These are phyloP conservation scores for Lampris megalopsis DNA, from an alignment of 2,113 vertebrate species.

Conservation along the genomic window DNA sequence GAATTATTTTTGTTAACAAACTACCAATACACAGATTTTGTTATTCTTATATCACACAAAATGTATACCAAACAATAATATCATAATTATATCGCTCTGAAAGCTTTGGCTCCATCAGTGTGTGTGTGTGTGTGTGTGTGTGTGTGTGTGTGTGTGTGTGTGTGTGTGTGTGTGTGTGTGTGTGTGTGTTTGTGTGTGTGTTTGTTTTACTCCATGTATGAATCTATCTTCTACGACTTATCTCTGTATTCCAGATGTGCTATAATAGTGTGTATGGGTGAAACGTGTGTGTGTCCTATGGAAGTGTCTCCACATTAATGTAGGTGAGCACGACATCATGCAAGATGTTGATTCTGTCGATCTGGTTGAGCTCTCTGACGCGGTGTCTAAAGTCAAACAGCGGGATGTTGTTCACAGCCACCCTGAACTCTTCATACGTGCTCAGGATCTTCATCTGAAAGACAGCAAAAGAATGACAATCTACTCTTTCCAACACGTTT, in stretches of 20 bases:
- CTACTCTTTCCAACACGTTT: not conserved
- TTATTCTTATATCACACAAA: not conserved
- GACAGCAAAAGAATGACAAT: slow-evolving; percentile 10
- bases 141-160: not conserved
- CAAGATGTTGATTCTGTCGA: slow-evolving; percentile 83
- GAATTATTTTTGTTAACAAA: slow-evolving; percentile 11
- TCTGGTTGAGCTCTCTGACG: slow-evolving; percentile 80
- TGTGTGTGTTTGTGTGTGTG: not conserved
- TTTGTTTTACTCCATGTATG: not conserved
- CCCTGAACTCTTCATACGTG: slow-evolving; percentile 76
- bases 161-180: not conserved
- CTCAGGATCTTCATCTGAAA: slow-evolving; percentile 85
- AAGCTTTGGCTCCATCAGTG: not conserved
- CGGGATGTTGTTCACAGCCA: slow-evolving; percentile 81
- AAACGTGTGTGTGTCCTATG: slow-evolving; percentile 50
- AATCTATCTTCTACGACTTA: slow-evolving; percentile 1
- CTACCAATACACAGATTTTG: not conserved
- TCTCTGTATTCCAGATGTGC: not conserved
- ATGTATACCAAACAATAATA: no score
- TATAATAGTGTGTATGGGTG: not conserved
- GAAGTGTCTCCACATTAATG: slow-evolving; percentile 79
- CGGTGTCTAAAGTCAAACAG: slow-evolving; percentile 83
- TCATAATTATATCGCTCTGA: not conserved
- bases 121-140: not conserved
- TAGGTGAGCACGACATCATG: slow-evolving; percentile 80